These are phyloP conservation scores for Leptogaster cylindrica DNA, from an alignment of 2,888 invertebrate genomes.

Conservation along the genomic window DNA sequence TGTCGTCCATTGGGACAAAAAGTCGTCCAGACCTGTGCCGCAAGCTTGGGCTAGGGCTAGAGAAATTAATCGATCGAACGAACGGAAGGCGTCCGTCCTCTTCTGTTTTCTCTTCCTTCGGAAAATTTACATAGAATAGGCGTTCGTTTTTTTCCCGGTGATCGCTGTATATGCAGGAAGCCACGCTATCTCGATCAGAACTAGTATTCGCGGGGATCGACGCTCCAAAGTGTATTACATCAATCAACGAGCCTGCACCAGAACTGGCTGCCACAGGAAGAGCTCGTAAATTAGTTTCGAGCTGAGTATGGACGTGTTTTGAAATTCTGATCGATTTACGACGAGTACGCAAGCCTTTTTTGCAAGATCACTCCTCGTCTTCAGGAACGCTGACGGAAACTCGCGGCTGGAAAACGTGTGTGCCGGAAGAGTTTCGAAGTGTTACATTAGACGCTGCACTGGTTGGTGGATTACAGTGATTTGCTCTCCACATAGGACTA, in stretches of 20 bases:
- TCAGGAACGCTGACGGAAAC: no score
- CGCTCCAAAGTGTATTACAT: conserved; percentile 11
- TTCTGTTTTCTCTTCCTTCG: not conserved
- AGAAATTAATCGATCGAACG: not conserved
- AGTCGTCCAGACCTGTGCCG: not conserved
- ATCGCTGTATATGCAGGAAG: conserved; percentile 11
- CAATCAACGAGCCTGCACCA: conserved; percentile 12
- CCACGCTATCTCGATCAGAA: conserved; percentile 7
- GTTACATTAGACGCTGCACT: no score
- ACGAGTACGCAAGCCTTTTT: no score
- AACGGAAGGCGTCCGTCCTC: conserved; percentile 8
- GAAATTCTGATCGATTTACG: conserved; percentile 17
- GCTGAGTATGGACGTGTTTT: conserved; percentile 7
- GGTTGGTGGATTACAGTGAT: no score
- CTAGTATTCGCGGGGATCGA: not conserved
- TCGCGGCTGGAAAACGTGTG: no score
- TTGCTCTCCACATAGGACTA: no score
- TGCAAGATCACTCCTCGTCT: no score
- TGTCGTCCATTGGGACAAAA: conserved; percentile 9
- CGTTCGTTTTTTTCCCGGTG: not conserved
- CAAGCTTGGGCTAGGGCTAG: not conserved
- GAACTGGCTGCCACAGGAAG: not conserved
- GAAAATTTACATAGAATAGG: conserved; percentile 14
- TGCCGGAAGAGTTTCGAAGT: no score
- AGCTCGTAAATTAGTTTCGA: conserved; percentile 16